Evolutionary conservation across 2,888 invertebrate genomes (phyloP), one percentile per base, ranked within the genome.

Genomic region (Teleogryllus oceanicus): DNA sequence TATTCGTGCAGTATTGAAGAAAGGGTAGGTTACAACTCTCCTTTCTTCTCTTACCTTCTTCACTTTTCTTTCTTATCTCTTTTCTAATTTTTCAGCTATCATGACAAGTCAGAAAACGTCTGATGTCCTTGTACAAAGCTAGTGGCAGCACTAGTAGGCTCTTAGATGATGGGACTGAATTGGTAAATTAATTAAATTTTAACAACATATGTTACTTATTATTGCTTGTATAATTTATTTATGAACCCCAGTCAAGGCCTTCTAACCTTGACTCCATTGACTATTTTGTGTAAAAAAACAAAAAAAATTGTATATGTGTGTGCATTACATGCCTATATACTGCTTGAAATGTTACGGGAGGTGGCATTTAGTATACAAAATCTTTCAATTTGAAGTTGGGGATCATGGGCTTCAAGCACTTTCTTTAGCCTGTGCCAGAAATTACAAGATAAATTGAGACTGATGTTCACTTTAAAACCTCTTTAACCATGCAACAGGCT

Each of bases 391-490:
- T 18, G 16, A 62, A n/a, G 62, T 18, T 62, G 62, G 62, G 37
- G n/a, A 62, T 62, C n/a, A 62, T 62, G 62, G n/a, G 16, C n/a
- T 62, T 62, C 62, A 62, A 62, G n/a, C 62, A 62, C n/a, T 13
- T 62, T 62, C 62, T 62, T 62, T 18, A 62, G 62, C 62, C 62
- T 62, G 13, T 62, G 62, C 62, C 62, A 62, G 62, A 13, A 62
- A 62, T 62, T 62, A n/a, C 62, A 18, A n/a, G 13, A 62, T 62
- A 62, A 62, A 62, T 62, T 62, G 13, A 62, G 62, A 62, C 62
- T 62, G 62, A 62, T 62, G 62, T 62, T 62, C 62, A 62, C 62
- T 62, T 62, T 62, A 62, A 62, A 62, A 62, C 62, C 62, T 62
- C 13, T n/a, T 62, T n/a, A 13, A 62, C 13, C 62, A 62, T 62